These are phyloP conservation scores for Branchinecta lindahli DNA, from an alignment of 1,140 invertebrate genomes.

Conservation along the genomic window DNA sequence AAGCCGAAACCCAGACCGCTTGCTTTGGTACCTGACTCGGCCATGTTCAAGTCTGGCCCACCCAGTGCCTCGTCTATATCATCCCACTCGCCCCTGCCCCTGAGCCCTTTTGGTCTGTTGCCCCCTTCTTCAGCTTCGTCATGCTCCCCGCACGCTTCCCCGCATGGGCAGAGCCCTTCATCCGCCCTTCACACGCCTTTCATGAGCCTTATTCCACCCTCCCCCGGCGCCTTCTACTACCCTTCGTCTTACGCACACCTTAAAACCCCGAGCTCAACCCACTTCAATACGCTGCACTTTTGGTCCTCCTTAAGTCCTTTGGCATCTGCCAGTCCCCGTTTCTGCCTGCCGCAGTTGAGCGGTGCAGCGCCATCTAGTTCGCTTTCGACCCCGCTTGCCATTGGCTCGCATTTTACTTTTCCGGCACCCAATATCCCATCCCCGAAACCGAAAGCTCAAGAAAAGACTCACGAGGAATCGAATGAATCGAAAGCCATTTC, in stretches of 20 bases:
- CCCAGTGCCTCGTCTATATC: conserved; percentile 18
- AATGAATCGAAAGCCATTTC: not conserved
- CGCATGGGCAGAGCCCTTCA: conserved; percentile 16
- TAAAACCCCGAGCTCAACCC: conserved; percentile 16
- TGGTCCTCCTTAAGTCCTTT: conserved; percentile 20
- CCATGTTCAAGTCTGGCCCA: conserved; percentile 16
- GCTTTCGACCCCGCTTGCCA: not conserved
- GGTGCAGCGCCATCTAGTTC: not conserved
- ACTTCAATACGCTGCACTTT: conserved; percentile 17
- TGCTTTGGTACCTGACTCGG: conserved; percentile 17
- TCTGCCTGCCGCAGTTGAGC: conserved; percentile 10
- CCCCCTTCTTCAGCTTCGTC: conserved; percentile 17
- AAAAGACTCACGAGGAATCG: not conserved
- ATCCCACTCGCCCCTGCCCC: conserved; percentile 2
- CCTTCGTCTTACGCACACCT: conserved; percentile 20
- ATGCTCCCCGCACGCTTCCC: conserved; percentile 10
- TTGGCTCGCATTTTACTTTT: conserved; percentile 3
- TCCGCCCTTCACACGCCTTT: conserved; percentile 20
- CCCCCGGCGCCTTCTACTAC: conserved; percentile 19
- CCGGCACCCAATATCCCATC: not conserved
- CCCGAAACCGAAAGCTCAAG: not conserved
- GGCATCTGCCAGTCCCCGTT: conserved; percentile 18
- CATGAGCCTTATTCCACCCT: conserved; percentile 17
- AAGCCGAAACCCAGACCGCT: conserved; percentile 19
- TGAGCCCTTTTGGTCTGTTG: not conserved